phyloP scores from a whole-genome alignment of 2,888 invertebrate species.

The Operophtera brumata region DNA sequence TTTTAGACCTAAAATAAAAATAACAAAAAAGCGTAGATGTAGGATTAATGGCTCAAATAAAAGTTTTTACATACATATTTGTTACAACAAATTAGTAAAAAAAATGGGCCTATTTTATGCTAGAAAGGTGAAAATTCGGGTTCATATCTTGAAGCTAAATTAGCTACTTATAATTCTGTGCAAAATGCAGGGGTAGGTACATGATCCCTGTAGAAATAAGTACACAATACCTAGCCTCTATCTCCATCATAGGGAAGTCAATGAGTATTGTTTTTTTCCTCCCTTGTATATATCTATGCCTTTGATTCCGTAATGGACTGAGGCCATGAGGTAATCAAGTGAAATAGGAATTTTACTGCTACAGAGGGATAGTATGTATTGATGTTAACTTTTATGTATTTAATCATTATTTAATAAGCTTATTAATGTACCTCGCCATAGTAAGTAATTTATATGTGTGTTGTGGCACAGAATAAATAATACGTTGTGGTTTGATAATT shows the following conservation, averaged over 20 bases:
- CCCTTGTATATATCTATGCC: not conserved
- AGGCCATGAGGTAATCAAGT: slow-evolving; percentile 13
- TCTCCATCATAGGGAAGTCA: slow-evolving; percentile 4
- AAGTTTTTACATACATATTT: no score
- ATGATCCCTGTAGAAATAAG: not conserved
- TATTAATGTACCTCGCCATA: not conserved
- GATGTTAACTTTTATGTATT: slow-evolving; percentile 1
- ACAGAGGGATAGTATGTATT: not conserved
- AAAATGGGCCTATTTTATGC: no score
- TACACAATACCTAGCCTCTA: not conserved
- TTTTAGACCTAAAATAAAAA: no score
- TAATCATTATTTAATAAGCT: not conserved
- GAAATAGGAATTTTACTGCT: slow-evolving; percentile 11
- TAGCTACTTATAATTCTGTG: no score
- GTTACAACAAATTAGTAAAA: no score
- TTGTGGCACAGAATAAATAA: no score
- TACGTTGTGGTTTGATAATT: no score
- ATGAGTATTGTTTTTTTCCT: slow-evolving; percentile 9
- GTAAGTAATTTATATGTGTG: not conserved
- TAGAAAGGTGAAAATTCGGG: no score
- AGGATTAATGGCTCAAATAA: no score
- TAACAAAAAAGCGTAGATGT: no score
- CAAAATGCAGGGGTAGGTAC: no score
- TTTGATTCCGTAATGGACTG: slow-evolving; percentile 19
- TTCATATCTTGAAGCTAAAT: no score